phyloP scores from a whole-genome alignment of 2,797 vertebrate species.

The Yasuhikotakia modesta region DNA sequence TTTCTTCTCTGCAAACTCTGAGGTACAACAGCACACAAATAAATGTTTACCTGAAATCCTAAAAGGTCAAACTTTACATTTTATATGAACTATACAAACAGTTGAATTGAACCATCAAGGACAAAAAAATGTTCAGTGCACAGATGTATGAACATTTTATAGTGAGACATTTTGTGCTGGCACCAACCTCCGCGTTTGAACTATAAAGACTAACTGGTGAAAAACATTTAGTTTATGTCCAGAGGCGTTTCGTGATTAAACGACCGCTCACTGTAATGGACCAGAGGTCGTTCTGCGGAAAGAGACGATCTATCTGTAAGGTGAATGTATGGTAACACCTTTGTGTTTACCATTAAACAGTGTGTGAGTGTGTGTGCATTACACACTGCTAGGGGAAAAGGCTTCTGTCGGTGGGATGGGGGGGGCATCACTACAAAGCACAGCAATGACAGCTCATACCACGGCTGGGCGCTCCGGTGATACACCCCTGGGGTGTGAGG shows the following conservation, averaged over 20 bases:
- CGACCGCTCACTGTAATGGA: conserved; percentile 66
- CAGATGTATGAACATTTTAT: neutral
- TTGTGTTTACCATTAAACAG: conserved; percentile 29
- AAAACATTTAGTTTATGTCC: conserved; percentile 41
- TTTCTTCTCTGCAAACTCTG: no score
- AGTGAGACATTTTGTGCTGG: neutral
- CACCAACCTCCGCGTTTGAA: neutral
- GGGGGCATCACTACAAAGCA: conserved; percentile 75
- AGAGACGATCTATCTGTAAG: conserved; percentile 69
- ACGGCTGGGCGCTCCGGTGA: conserved; percentile 79
- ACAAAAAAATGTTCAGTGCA: neutral
- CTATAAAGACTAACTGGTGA: conserved; percentile 44
- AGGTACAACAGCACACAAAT: neutral
- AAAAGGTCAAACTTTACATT: neutral
- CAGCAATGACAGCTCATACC: conserved; percentile 84
- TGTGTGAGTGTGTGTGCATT: conserved; percentile 62
- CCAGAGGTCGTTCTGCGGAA: conserved; percentile 47
- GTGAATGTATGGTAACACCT: conserved; percentile 59
- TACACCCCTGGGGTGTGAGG: conserved; percentile 61
- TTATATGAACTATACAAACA: neutral
- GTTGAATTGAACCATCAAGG: neutral
- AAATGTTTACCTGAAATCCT: neutral
- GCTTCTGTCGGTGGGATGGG: conserved; percentile 60
- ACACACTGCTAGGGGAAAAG: conserved; percentile 56
- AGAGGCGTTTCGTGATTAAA: conserved; percentile 55